phyloP scores from a whole-genome alignment of 2,113 vertebrate genomes.

The Onychorhynchus coronatus region DNA sequence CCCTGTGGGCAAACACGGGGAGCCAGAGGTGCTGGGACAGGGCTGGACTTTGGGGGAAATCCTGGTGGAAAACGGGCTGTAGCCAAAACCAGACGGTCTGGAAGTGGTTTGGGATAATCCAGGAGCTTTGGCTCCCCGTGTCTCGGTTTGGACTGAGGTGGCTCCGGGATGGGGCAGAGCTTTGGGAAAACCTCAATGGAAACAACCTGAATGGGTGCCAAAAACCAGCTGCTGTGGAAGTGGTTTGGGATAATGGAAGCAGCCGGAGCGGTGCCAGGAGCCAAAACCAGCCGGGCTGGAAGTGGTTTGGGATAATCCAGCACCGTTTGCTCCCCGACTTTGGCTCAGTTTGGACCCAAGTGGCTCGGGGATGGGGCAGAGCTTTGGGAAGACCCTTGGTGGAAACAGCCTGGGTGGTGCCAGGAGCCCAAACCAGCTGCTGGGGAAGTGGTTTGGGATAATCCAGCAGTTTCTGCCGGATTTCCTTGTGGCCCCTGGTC shows the following conservation, averaged over 20 bases:
- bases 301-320: background rate
- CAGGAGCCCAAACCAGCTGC: background rate
- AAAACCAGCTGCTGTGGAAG: background rate
- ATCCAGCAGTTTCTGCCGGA: accelerated
- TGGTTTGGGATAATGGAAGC: background rate
- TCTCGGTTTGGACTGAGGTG: background rate
- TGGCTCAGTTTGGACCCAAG: background rate
- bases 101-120: too few relatives aligned
- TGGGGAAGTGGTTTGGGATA: background rate
- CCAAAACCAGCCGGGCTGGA: background rate
- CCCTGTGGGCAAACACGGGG: background rate
- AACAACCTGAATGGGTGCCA: background rate
- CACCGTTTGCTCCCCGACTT: too few relatives aligned
- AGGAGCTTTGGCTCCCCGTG: too few relatives aligned
- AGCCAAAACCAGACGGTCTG: too few relatives aligned
- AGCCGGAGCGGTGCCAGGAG: too few relatives aligned
- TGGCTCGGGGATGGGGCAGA: background rate
- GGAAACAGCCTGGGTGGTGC: accelerated
- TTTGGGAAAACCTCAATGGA: background rate
- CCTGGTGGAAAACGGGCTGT: background rate
- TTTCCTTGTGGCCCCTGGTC: background rate
- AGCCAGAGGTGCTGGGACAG: background rate
- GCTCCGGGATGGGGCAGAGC: too few relatives aligned
- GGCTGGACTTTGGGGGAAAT: background rate
- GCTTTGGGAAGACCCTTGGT: background rate